These are phyloP conservation scores for Tragulus kanchil DNA, from an alignment of 2,113 vertebrate genomes.

Conservation along the genomic window DNA sequence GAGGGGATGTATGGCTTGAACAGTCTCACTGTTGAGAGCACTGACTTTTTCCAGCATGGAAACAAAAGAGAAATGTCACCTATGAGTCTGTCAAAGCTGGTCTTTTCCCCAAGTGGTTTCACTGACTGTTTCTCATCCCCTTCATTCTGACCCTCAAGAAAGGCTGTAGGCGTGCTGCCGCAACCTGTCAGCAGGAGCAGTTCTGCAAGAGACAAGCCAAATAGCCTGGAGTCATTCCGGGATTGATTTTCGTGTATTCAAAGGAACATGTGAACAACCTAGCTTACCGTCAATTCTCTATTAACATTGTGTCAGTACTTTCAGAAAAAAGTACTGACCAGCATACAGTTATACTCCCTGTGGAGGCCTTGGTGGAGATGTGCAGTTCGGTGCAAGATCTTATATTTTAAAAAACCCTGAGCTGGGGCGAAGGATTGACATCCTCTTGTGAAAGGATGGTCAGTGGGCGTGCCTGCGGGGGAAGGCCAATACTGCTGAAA, in stretches of 20 bases:
- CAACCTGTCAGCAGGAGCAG: not conserved
- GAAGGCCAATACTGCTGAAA: constrained; percentile 45
- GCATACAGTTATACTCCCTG: not conserved
- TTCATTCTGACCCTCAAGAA: not conserved
- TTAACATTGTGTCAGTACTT: not conserved
- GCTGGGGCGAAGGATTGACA: constrained; percentile 47
- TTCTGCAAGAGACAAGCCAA: not conserved
- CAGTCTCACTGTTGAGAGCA: not conserved
- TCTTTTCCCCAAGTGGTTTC: constrained; percentile 27
- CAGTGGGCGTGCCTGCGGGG: constrained; percentile 1
- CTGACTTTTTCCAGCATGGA: not conserved
- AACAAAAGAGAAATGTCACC: not conserved
- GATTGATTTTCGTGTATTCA: not conserved
- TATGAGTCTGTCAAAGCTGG: not conserved
- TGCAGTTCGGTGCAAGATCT: not conserved
- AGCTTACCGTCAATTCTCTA: not conserved
- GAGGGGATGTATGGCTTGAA: not conserved
- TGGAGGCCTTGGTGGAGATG: not conserved
- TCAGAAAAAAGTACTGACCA: not conserved
- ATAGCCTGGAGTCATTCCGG: not conserved
- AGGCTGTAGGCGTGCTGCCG: not conserved
- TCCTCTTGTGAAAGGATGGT: constrained; percentile 12
- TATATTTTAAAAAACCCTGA: constrained; percentile 19
- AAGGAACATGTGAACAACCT: not conserved
- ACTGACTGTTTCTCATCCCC: not conserved